Base-by-base conservation (phyloP, 2,888 invertebrate species). In the Branchipolynoe longqiensis region DNA sequence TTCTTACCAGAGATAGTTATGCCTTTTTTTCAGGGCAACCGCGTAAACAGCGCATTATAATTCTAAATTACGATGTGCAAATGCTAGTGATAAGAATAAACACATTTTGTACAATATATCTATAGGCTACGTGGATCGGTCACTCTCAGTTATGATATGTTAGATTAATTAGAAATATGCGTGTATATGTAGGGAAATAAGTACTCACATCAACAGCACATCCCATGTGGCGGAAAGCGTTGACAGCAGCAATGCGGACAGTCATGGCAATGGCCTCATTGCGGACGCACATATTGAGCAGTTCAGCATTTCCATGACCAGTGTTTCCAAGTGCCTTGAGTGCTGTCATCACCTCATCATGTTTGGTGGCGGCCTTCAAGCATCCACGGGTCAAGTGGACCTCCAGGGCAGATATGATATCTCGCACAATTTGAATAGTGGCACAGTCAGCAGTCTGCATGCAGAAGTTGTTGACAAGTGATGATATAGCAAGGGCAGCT, bases 311-410 rank as follows among this genome's bases (percentile, higher is more conserved):
- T 40, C 96, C 95, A 0, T 96, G 95, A 0, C 98, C 98, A 89
- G 97, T 96, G 93, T 98, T 99, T 25, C 97, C 97, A 4, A 98
- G 93, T 0, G 97, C 97, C 94, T 98, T 98, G 33, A 89, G 85
- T 28, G 87, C 83, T 82, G 85, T 86, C 83, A 89, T 83, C 31
- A 87, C 86, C 33, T 33, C 58, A 62, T 84, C 74, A 64, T 86
- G 87, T 25, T 86, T 40, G 22, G 56, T 78, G 40, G 69, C 54
- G 14, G 83, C 41, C 36, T 62, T 54, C 25, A 40, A 59, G 84
- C 88, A 88, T 85, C 86, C 87, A 54, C 86, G 85, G 73, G 56
- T 41, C 58, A 88, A 81, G 38, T 88, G 88, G 88, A 88, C 56
- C 88, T 89, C 86, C 38, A 88, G 58, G 73, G 81, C 84, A 54